Evolutionary conservation across 53 echinoderm and acorn worm genomes (phyloP).

Genomic region (Stichopus horrens): DNA sequence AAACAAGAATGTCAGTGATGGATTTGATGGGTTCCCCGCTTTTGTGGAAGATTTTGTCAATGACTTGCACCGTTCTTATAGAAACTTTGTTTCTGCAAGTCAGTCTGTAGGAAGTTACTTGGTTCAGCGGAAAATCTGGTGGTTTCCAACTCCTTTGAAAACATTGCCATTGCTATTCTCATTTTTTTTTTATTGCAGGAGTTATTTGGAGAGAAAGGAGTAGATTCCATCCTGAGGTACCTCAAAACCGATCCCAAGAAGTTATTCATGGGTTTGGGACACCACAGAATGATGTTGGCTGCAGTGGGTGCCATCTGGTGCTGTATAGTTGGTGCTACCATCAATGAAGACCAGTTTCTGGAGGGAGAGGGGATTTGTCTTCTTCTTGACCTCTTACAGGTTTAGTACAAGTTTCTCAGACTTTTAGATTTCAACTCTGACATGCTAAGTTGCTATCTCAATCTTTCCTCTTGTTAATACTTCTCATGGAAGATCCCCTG

Average conservation of each 20-base stretch:
- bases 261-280: slow-evolving; percentile 78
- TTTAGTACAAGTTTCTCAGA: slow-evolving; percentile 27
- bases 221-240: slow-evolving; percentile 79
- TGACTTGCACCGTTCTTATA: too few species aligned
- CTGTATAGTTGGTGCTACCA: slow-evolving; percentile 78
- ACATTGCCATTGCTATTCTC: too few species aligned
- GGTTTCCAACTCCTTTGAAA: too few species aligned
- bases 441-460: background rate
- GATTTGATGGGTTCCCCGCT: too few species aligned
- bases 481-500: background rate
- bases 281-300: slow-evolving; percentile 90
- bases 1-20: too few species aligned
- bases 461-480: background rate
- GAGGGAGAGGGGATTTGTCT: slow-evolving; percentile 84
- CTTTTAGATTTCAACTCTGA: background rate
- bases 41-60: too few species aligned
- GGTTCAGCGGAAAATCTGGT: too few species aligned
- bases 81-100: too few species aligned
- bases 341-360: slow-evolving; percentile 89
- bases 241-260: slow-evolving; percentile 82
- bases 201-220: slow-evolving; percentile 84
- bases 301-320: slow-evolving; percentile 87
- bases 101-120: too few species aligned
- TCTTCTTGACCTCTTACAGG: slow-evolving; percentile 83
- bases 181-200: slow-evolving; percentile 47